Conservation (phyloP, 2,797 vertebrate species). For the Todus mexicanus region DNA sequence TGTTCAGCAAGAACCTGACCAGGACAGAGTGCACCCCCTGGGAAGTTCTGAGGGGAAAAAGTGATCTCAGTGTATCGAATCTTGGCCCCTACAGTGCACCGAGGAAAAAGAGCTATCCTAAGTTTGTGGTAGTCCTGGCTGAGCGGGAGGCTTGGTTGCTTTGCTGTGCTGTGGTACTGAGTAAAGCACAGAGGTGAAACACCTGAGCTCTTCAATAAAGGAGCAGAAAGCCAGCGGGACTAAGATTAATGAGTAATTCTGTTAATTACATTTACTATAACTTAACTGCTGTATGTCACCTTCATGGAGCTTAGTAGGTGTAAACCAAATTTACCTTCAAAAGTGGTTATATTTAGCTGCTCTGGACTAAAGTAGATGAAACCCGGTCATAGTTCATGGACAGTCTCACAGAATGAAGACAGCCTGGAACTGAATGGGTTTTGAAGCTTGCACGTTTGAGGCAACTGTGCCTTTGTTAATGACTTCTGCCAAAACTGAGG, state of each 20-base stretch:
- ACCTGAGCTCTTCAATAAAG: not conserved
- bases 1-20: not conserved
- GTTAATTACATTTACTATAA: not conserved
- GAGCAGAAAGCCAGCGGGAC: not conserved
- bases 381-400: not conserved
- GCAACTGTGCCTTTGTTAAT: not conserved
- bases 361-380: not conserved
- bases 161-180: not conserved
- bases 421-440: not conserved
- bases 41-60: not conserved
- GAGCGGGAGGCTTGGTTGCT: not conserved
- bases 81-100: not conserved
- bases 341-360: not conserved
- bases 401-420: not conserved
- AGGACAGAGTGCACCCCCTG: not conserved
- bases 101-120: not conserved
- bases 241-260: not conserved
- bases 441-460: not conserved
- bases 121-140: not conserved
- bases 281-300: not conserved
- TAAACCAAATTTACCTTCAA: not conserved
- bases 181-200: not conserved
- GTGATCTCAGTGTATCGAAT: not conserved
- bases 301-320: not conserved
- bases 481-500: not conserved